Percentiles rank a stretch among this genome's conserved stretches.
Conservation (phyloP, 2,888 invertebrate genomes). For the Athalia rosae region DNA sequence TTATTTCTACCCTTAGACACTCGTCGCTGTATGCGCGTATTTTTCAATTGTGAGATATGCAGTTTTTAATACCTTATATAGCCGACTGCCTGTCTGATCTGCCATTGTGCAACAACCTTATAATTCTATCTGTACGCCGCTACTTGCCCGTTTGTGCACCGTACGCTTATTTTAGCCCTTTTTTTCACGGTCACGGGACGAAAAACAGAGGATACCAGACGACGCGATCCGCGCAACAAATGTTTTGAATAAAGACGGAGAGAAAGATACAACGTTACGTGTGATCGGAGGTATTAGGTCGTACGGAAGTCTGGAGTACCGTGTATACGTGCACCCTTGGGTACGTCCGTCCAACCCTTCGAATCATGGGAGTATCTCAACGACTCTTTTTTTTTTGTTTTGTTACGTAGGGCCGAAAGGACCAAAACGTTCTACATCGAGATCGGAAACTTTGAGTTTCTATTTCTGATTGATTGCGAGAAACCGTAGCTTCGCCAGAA, state of each 20-base stretch:
- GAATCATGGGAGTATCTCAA: background rate
- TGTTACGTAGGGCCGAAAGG: too few species aligned
- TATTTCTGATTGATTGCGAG: too few species aligned
- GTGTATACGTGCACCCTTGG: slow-evolving; percentile 55
- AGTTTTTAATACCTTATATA: slow-evolving; percentile 51
- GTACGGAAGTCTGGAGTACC: slow-evolving; percentile 55
- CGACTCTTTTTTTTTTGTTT: too few species aligned
- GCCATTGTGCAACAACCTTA: too few species aligned
- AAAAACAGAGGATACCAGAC: background rate
- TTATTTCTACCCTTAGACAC: background rate
- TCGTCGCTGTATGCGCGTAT: slow-evolving; percentile 14
- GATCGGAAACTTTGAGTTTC: too few species aligned
- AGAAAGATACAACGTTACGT: slow-evolving; percentile 55
- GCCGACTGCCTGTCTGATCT: too few species aligned
- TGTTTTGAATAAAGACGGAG: slow-evolving; percentile 7
- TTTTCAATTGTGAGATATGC: slow-evolving; percentile 48
- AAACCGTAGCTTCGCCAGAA: too few species aligned
- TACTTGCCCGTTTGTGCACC: background rate
- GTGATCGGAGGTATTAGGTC: slow-evolving; percentile 56
- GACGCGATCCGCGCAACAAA: background rate
- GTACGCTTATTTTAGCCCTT: background rate
- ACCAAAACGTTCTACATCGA: too few species aligned
- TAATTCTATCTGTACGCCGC: slow-evolving; percentile 3
- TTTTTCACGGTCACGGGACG: slow-evolving; percentile 1
- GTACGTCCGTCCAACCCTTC: slow-evolving; percentile 45